Evolutionary conservation across 1,140 invertebrate genomes (phyloP).

Genomic region (Pseudomyrmex gracilis): DNA sequence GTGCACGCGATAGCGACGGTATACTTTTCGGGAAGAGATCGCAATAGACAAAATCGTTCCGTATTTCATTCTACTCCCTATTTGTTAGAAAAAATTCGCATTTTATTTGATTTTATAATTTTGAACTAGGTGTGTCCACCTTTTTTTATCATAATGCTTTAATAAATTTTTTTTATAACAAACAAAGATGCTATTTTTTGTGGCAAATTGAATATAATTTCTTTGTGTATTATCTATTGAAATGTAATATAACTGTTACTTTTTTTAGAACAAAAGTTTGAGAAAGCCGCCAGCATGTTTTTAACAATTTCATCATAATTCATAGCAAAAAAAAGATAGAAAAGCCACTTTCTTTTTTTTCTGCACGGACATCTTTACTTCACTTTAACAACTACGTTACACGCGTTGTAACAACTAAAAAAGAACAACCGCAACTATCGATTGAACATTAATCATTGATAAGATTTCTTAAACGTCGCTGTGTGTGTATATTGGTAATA

Average conservation of each 20-base stretch:
- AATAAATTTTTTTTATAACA: background rate
- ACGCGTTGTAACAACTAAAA: slow-evolving; percentile 13
- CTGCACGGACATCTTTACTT: slow-evolving; percentile 6
- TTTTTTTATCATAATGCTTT: background rate
- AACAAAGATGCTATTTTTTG: too few relatives aligned
- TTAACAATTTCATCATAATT: slow-evolving; percentile 9
- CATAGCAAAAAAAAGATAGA: background rate
- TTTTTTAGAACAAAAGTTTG: too few relatives aligned
- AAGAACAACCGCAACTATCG: slow-evolving; percentile 10
- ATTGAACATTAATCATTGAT: slow-evolving; percentile 72
- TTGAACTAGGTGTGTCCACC: background rate
- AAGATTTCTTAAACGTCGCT: slow-evolving; percentile 67
- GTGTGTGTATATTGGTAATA: slow-evolving; percentile 40
- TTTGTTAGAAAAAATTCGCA: slow-evolving; percentile 5
- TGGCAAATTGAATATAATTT: too few relatives aligned
- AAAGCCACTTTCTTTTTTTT: background rate
- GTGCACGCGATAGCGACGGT: slow-evolving; percentile 3
- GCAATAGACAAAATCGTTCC: background rate
- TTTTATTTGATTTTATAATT: background rate
- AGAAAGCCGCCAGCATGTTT: too few relatives aligned
- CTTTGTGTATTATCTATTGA: too few relatives aligned
- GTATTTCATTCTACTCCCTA: slow-evolving; percentile 12
- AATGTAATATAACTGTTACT: too few relatives aligned
- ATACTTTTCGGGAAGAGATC: background rate
- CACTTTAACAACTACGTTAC: slow-evolving; percentile 32